Conservation (phyloP, 2,113 vertebrate species). For the Nannobrachium achirus region DNA sequence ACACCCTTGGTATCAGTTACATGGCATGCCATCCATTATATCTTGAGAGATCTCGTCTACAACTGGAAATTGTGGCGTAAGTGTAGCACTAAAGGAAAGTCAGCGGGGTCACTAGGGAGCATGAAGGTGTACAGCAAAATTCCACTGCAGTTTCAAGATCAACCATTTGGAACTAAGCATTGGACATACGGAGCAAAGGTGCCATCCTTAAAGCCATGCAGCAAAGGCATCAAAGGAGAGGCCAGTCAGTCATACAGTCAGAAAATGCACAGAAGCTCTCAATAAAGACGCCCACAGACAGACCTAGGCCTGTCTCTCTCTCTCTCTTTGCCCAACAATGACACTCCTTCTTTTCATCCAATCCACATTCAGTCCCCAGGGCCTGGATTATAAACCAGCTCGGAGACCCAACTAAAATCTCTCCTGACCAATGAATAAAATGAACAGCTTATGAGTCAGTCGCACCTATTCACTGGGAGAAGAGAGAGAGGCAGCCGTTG, state of each 20-base stretch:
- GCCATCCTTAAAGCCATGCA: no score
- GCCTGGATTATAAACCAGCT: constrained; percentile 40
- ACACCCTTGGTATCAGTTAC: no score
- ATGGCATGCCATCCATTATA: no score
- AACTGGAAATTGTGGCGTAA: no score
- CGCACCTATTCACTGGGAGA: constrained; percentile 55
- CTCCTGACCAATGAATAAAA: constrained; percentile 48
- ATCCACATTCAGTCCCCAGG: constrained; percentile 25
- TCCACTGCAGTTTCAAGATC: no score
- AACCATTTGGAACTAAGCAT: no score
- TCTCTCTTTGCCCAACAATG: constrained; percentile 42
- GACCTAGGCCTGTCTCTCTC: constrained; percentile 28
- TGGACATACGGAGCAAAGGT: no score
- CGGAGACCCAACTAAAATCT: constrained; percentile 5
- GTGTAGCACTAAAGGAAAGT: no score
- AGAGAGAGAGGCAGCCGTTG: constrained; percentile 45
- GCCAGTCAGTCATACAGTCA: no score
- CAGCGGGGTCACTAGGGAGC: no score
- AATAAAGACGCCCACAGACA: constrained; percentile 40
- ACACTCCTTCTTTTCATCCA: constrained; percentile 34
- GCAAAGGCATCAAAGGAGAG: no score
- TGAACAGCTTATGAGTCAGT: constrained; percentile 46
- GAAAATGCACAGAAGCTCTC: constrained; percentile 23
- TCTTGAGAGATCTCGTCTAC: no score
- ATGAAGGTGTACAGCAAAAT: constrained; percentile 45